Evolutionary conservation across 2,888 invertebrate genomes (phyloP).

Genomic region (Nudaria mundana): DNA sequence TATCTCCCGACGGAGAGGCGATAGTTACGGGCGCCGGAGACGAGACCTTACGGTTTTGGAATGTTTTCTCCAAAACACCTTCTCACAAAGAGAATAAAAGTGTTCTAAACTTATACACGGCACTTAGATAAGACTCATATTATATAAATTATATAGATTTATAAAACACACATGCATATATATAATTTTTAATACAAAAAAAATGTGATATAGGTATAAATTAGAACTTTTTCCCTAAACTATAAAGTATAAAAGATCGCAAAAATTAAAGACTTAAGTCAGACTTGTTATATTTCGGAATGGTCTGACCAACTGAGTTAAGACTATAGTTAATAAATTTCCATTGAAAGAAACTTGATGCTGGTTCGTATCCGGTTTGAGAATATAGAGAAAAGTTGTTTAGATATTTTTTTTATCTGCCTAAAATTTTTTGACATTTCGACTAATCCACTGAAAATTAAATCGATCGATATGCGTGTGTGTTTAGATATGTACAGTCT

Average conservation of each 20-base stretch:
- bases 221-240: too few relatives aligned
- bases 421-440: too few relatives aligned
- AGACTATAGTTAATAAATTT: too few relatives aligned
- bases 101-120: slow-evolving; percentile 94
- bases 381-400: too few relatives aligned
- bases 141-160: neutral
- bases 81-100: slow-evolving; percentile 97
- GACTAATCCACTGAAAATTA: neutral
- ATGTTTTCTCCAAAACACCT: slow-evolving; percentile 98
- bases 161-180: slow-evolving; percentile 1
- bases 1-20: slow-evolving; percentile 99
- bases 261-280: too few relatives aligned
- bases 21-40: slow-evolving; percentile 99
- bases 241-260: too few relatives aligned
- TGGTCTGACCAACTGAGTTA: too few relatives aligned
- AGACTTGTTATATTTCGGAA: too few relatives aligned
- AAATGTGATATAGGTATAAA: slow-evolving; percentile 1
- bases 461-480: slow-evolving; percentile 4
- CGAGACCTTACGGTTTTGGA: slow-evolving; percentile 99
- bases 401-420: too few relatives aligned
- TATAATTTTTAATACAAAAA: neutral
- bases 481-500: slow-evolving; percentile 16
- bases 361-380: too few relatives aligned
- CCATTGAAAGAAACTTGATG: too few relatives aligned
- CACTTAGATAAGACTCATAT: slow-evolving; percentile 73